Conservation (phyloP, 2,888 invertebrate species). For the Chelonus formosanus region DNA sequence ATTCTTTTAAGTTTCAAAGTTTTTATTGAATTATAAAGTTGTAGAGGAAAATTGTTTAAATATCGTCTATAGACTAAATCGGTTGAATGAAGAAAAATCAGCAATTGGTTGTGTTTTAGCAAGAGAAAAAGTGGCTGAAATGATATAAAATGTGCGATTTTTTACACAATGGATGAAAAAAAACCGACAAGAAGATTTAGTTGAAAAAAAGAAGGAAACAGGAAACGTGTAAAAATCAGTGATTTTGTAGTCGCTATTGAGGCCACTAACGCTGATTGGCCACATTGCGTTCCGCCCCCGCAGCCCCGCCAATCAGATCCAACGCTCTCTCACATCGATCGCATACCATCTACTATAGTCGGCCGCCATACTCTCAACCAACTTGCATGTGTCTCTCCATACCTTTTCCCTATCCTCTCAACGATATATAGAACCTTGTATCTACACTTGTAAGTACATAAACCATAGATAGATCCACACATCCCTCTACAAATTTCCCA, state of each 20-base stretch:
- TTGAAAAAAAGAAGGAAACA: slow-evolving; percentile 29
- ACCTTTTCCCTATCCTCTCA: slow-evolving; percentile 24
- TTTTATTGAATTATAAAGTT: too few species aligned
- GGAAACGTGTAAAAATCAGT: slow-evolving; percentile 59
- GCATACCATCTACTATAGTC: slow-evolving; percentile 52
- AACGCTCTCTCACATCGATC: slow-evolving; percentile 54
- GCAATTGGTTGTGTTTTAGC: too few species aligned
- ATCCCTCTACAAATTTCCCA: neutral
- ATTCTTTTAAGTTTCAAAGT: too few species aligned
- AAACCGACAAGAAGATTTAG: slow-evolving; percentile 2
- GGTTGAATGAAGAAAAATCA: too few species aligned
- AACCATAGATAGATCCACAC: slow-evolving; percentile 6
- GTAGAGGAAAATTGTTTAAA: too few species aligned
- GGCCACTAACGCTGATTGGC: slow-evolving; percentile 62
- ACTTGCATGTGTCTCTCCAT: slow-evolving; percentile 21
- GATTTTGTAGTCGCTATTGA: slow-evolving; percentile 60
- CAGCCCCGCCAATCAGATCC: slow-evolving; percentile 63
- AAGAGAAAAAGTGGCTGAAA: too few species aligned
- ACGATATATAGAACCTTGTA: neutral
- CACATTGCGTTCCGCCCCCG: slow-evolving; percentile 60
- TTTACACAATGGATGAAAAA: neutral
- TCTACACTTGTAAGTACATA: slow-evolving; percentile 9
- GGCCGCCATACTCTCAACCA: slow-evolving; percentile 53
- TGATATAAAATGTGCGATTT: too few species aligned
- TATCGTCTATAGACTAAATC: too few species aligned